Conservation (phyloP, 2,888 invertebrate species). For the Cynaeus angustus region DNA sequence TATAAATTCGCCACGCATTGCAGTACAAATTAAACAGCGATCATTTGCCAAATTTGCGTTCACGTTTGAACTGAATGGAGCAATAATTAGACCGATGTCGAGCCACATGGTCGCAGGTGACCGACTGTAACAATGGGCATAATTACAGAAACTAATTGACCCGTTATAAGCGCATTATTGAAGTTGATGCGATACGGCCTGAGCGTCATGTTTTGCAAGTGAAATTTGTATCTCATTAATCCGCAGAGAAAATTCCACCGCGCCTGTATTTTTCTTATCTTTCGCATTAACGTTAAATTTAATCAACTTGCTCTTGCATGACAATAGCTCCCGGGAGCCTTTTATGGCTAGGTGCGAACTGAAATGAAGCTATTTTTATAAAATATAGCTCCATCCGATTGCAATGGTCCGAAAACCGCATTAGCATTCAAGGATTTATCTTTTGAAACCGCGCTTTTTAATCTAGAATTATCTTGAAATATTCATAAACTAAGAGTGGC, state of each 20-base stretch:
- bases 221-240: conserved; percentile 38
- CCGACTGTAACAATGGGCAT: conserved; percentile 39
- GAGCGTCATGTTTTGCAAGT: conserved; percentile 5
- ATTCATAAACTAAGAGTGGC: conserved; percentile 46
- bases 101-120: conserved; percentile 30
- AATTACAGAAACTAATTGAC: conserved; percentile 45
- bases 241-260: background rate
- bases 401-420: conserved; percentile 53
- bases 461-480: conserved; percentile 47
- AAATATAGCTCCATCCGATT: conserved; percentile 53
- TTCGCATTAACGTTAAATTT: conserved; percentile 53
- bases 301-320: conserved; percentile 55
- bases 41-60: conserved; percentile 59
- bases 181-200: conserved; percentile 6
- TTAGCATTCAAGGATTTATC: conserved; percentile 50
- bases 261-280: conserved; percentile 48
- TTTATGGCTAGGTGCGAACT: conserved; percentile 51
- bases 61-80: conserved; percentile 55
- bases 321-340: conserved; percentile 49
- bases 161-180: conserved; percentile 38
- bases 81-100: conserved; percentile 54
- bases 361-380: conserved; percentile 52
- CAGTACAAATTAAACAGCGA: conserved; percentile 54
- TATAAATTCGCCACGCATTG: conserved; percentile 52
- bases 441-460: conserved; percentile 37